These are phyloP conservation scores for Campoplex nolae DNA, from an alignment of 2,888 invertebrate species.

Conservation along the genomic window DNA sequence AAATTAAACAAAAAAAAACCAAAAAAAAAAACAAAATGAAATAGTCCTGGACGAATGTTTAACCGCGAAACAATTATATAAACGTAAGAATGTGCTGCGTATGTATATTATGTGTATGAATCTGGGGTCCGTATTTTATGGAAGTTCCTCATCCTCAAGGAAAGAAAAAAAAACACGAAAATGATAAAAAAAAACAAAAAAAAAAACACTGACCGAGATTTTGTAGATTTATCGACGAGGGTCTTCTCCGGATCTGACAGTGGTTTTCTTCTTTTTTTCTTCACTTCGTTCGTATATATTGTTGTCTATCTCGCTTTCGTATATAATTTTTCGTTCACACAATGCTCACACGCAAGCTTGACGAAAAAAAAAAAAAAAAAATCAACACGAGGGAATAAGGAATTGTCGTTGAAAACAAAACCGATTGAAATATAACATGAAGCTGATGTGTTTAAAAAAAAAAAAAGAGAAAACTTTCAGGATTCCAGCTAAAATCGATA, in stretches of 20 bases:
- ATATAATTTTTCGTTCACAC: slow-evolving; percentile 26
- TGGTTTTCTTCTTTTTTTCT: slow-evolving; percentile 69
- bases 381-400: slow-evolving; percentile 19
- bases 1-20: slow-evolving; percentile 53
- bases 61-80: slow-evolving; percentile 70
- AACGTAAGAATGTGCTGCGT: slow-evolving; percentile 75
- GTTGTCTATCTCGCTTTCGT: slow-evolving; percentile 42
- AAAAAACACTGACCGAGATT: slow-evolving; percentile 76
- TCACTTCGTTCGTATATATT: slow-evolving; percentile 11
- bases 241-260: slow-evolving; percentile 78
- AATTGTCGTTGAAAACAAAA: slow-evolving; percentile 15
- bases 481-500: slow-evolving; percentile 16
- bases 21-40: slow-evolving; percentile 63
- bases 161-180: slow-evolving; percentile 55
- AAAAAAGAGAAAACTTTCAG: neutral
- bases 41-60: slow-evolving; percentile 72
- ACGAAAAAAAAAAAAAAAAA: slow-evolving; percentile 1
- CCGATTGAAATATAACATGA: slow-evolving; percentile 4
- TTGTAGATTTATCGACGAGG: slow-evolving; percentile 80
- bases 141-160: slow-evolving; percentile 83
- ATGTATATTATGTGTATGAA: slow-evolving; percentile 75
- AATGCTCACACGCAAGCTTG: slow-evolving; percentile 11
- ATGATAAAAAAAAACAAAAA: slow-evolving; percentile 42
- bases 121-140: slow-evolving; percentile 81
- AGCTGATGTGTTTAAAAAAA: neutral